These are phyloP conservation scores for Caenorhabditis zanzibari DNA, from an alignment of 2,888 invertebrate species.

Conservation along the genomic window DNA sequence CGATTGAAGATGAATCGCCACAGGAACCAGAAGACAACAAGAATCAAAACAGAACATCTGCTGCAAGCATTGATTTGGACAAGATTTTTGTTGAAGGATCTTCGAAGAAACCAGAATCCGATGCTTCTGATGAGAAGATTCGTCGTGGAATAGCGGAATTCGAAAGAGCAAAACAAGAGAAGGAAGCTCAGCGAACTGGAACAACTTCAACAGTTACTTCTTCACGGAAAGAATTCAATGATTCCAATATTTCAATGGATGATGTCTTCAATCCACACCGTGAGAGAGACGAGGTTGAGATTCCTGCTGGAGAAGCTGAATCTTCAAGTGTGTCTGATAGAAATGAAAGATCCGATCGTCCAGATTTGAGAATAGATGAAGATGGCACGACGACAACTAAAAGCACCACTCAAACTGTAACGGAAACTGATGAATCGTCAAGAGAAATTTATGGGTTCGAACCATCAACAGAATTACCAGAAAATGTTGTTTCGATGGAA, in stretches of 20 bases:
- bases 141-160: slow-evolving; percentile 47
- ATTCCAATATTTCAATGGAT: slow-evolving; percentile 37
- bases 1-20: too few relatives aligned
- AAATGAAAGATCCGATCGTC: neutral
- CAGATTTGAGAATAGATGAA: slow-evolving; percentile 2
- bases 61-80: slow-evolving; percentile 40
- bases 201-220: neutral
- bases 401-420: neutral
- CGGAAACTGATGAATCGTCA: neutral
- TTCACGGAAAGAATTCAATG: neutral
- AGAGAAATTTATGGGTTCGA: neutral
- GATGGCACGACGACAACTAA: slow-evolving; percentile 1
- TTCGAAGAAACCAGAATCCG: neutral
- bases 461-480: neutral
- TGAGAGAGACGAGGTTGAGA: neutral
- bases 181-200: slow-evolving; percentile 18
- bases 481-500: neutral
- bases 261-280: slow-evolving; percentile 20
- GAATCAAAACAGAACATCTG: neutral
- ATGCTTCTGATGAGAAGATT: slow-evolving; percentile 13
- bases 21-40: neutral
- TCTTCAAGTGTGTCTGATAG: neutral
- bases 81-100: slow-evolving; percentile 42
- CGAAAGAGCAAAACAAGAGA: slow-evolving; percentile 33
- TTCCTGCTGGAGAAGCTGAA: neutral